Conservation (phyloP, 2,888 invertebrate genomes). For the Lypha dubia region DNA sequence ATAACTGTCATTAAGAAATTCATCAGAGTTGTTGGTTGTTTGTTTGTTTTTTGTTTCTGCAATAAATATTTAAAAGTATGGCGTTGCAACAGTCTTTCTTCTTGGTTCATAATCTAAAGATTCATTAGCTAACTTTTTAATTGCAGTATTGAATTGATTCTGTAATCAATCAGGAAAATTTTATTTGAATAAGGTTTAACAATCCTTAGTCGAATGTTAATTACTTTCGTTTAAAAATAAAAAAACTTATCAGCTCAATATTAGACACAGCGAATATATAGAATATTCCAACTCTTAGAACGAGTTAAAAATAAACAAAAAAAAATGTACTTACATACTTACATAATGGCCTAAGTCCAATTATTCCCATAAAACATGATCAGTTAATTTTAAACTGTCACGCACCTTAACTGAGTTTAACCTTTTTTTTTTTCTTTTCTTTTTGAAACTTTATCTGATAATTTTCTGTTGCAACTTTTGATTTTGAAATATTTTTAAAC, state of each 20-base stretch:
- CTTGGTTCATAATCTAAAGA: neutral
- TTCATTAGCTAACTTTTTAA: too few relatives aligned
- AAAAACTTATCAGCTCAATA: too few relatives aligned
- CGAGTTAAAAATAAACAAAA: neutral
- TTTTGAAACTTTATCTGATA: constrained; percentile 49
- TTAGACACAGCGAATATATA: neutral
- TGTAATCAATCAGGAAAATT: too few relatives aligned
- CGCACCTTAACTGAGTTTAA: constrained; percentile 29
- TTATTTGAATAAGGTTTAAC: too few relatives aligned
- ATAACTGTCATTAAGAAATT: neutral
- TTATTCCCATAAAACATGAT: constrained; percentile 33
- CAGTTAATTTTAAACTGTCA: constrained; percentile 58
- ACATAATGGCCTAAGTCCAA: neutral
- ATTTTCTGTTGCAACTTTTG: constrained; percentile 23
- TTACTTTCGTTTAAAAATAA: too few relatives aligned
- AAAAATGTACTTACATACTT: neutral
- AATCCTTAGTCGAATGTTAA: too few relatives aligned
- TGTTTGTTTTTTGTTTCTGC: neutral
- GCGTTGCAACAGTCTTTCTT: neutral
- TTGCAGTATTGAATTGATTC: too few relatives aligned
- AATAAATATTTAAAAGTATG: neutral
- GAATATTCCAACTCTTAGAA: neutral
- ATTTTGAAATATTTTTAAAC: constrained; percentile 64
- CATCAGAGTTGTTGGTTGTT: neutral
- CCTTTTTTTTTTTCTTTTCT: constrained; percentile 2